phyloP scores from a whole-genome alignment of 1,140 invertebrate species.

The Hermetia illucens region DNA sequence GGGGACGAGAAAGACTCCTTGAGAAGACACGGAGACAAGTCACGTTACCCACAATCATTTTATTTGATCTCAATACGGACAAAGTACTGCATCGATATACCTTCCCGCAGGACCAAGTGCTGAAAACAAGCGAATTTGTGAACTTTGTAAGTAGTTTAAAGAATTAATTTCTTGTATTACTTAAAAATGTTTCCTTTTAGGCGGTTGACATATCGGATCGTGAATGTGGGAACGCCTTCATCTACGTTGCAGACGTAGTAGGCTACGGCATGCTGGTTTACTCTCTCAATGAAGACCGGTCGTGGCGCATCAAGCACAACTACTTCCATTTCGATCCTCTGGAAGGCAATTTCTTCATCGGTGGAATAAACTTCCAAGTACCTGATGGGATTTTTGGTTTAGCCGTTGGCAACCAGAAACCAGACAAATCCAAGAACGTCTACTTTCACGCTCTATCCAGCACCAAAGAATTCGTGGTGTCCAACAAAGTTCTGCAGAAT shows the following conservation, averaged over 20 bases:
- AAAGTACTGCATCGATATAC: slow-evolving; percentile 45
- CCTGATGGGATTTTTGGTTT: slow-evolving; percentile 59
- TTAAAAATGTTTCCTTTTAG: too few relatives aligned
- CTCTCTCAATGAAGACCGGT: slow-evolving; percentile 53
- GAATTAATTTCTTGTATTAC: too few relatives aligned
- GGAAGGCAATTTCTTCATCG: slow-evolving; percentile 52
- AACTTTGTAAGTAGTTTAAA: too few relatives aligned
- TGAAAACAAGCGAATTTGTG: too few relatives aligned
- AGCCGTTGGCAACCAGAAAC: slow-evolving; percentile 41
- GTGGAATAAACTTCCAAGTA: slow-evolving; percentile 61
- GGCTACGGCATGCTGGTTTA: slow-evolving; percentile 62
- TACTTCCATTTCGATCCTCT: slow-evolving; percentile 71
- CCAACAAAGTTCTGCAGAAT: slow-evolving; percentile 53
- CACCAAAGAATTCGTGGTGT: slow-evolving; percentile 58
- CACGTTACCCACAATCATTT: slow-evolving; percentile 45
- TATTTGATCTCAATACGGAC: slow-evolving; percentile 63
- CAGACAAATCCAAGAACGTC: slow-evolving; percentile 42
- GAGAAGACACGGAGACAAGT: slow-evolving; percentile 40
- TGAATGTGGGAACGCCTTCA: slow-evolving; percentile 55
- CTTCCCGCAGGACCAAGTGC: too few relatives aligned
- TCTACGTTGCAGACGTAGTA: slow-evolving; percentile 59
- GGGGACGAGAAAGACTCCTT: slow-evolving; percentile 54
- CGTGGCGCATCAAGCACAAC: slow-evolving; percentile 61
- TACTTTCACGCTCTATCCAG: slow-evolving; percentile 64
- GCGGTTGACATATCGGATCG: slow-evolving; percentile 48